Base-by-base conservation (phyloP, 1,140 invertebrate species). In the Antheraea pernyi region DNA sequence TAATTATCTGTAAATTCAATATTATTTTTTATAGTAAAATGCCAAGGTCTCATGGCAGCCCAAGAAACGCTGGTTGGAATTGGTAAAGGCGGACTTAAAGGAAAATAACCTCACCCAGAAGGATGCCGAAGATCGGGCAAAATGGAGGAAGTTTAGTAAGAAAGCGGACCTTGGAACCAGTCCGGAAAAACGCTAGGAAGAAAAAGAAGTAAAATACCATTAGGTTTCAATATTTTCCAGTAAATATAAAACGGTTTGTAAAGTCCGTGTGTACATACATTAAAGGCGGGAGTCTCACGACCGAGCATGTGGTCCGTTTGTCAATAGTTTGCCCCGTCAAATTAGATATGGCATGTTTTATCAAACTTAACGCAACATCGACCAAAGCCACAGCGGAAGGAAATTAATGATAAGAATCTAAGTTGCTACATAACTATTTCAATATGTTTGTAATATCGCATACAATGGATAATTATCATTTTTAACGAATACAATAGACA, bases 361-460 rank as follows among this genome's bases (percentile, higher is more conserved):
- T 65, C 64, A 19, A 65, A 19, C 19, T 22, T 53, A 65, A 19
- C 19, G 63, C 63, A 65, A 65, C 39, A 65, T 39, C 37, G 59
- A 61, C 61, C 61, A 63, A 37, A 13, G 22, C 61, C 22, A 63
- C 30, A 63, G 22, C 61, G 61, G 61, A 63, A 63, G 61, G 61
- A 63, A 63, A 63, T 63, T 63, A n/a, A 37, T 63, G 61, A 63
- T 63, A 63, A 63, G 37, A 37, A 63, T 63, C 30, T n/a, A 11
- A 53, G 9, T 37, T 37, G 37, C 7, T 63, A 37, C 59, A 61
- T 61, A 7, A 7, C 7, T 37, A 37, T 63, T n/a, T 7, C 30
- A 37, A 63, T 63, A 63, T 63, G 30, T 63, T 63, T 36, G 19
- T 37, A n/a, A 37, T 37, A n/a, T 30, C 11, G 22, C 61, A 63